Evolutionary conservation across 2,113 vertebrate species (phyloP).

Genomic region (Cyanoramphus novaezelandiae): DNA sequence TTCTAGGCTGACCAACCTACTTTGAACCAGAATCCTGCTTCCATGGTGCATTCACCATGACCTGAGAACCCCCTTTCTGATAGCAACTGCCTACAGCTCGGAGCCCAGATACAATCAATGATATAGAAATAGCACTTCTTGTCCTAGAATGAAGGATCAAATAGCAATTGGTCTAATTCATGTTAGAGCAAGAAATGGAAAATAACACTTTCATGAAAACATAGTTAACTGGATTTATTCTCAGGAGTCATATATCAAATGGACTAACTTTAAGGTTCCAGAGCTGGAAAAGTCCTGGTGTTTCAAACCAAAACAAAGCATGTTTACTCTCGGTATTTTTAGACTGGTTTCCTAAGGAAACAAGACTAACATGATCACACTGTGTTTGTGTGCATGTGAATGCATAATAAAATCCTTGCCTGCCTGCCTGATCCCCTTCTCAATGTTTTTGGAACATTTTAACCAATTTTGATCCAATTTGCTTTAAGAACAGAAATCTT

Average conservation of each 20-base stretch:
- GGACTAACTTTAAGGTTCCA: neutral
- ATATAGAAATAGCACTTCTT: neutral
- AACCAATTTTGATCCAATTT: neutral
- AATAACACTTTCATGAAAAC: neutral
- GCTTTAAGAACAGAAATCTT: neutral
- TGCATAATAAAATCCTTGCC: neutral
- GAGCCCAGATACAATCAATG: neutral
- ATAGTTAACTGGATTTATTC: neutral
- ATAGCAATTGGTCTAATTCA: neutral
- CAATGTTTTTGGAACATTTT: neutral
- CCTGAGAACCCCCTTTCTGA: neutral
- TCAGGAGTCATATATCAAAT: conserved; percentile 42
- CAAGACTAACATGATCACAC: neutral
- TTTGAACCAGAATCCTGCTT: neutral
- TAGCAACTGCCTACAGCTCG: neutral
- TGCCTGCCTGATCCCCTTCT: neutral
- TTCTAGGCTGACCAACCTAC: neutral
- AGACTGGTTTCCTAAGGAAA: conserved; percentile 52
- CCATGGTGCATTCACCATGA: neutral
- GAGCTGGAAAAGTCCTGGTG: neutral
- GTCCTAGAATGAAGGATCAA: neutral
- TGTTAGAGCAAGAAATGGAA: neutral
- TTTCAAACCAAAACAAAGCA: conserved; percentile 37
- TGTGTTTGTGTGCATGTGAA: neutral
- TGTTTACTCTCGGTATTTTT: conserved; percentile 61